Base-by-base conservation (phyloP, 1,140 invertebrate species). In the Drosophila sturtevanti region DNA sequence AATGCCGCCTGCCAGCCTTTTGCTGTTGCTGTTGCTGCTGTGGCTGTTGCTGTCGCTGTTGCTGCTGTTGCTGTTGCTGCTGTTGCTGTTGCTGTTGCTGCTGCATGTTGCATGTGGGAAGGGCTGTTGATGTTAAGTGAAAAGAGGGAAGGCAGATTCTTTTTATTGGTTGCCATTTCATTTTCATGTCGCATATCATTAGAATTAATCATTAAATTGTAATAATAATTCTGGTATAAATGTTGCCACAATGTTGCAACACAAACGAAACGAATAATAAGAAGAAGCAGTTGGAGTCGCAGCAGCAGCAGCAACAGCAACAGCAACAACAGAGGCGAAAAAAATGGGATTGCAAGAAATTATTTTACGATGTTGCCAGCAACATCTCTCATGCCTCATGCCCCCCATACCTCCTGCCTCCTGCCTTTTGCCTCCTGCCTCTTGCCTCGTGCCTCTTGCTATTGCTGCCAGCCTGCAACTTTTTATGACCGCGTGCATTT, bases 181-280 rank as follows among this genome's bases (percentile, higher is more conserved):
- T 78, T 79, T 84, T 81, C 81, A 87, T 90, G 82, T 89, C 81
- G 89, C 89, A 89, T 90, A 84, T 87, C 89, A 90, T 90, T 90
- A 90, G 89, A 90, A 90, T 90, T 90, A 90, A 90, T 90, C 87
- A 90, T 90, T 90, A 90, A 90, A 85, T 77, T 89, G 84, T 90
- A 90, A 90, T 90, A 90, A 90, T 90, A 90, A 89, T 82, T 74
- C 80, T 48, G 41, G 85, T 81, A 85, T 90, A 90, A 89, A 89
- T 85, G 81, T 73, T 63, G 89, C 89, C 89, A 90, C 89, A 90
- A 62, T 86, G 84, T 90, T 84, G 77, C 72, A 60, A 18, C 63
- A 38, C 41, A 48, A 48, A 48, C 41, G 16, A 48, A 48, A 48
- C 41, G 41, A 48, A 48, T 10, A 48, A 48, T 48, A 48, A 11